Conservation (phyloP, 2,113 vertebrate genomes). For the Bungarus multicinctus region DNA sequence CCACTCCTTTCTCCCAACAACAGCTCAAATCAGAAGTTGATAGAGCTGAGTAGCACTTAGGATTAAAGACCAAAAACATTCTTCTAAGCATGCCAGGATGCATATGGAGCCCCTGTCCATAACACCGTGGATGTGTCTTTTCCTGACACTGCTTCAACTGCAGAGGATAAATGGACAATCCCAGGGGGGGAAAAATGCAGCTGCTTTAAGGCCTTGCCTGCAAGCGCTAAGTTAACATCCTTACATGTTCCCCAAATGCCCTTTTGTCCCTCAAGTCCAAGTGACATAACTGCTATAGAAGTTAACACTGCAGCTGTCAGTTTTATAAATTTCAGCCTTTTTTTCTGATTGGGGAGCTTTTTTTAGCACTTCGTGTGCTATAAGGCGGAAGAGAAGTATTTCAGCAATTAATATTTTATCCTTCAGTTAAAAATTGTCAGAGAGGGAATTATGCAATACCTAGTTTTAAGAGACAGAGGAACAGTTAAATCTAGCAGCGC, state of each 20-base stretch:
- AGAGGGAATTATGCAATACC: background rate
- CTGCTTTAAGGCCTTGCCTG: background rate
- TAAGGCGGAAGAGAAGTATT: background rate
- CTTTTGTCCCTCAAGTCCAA: background rate
- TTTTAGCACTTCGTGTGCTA: background rate
- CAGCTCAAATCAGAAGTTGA: background rate
- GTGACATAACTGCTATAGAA: background rate
- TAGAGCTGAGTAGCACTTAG: background rate
- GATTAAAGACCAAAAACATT: background rate
- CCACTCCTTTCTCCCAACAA: too few relatives aligned
- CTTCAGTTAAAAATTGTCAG: background rate
- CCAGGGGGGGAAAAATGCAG: background rate
- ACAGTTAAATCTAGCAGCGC: background rate
- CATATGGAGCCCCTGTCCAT: background rate
- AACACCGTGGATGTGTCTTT: background rate
- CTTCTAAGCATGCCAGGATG: background rate
- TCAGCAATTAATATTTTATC: background rate
- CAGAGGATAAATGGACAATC: background rate
- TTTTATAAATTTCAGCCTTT: background rate
- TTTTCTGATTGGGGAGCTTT: background rate
- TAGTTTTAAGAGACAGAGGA: background rate
- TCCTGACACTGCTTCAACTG: background rate
- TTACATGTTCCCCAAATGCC: background rate
- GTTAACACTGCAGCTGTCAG: background rate
- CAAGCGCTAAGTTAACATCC: background rate